phyloP scores from a whole-genome alignment of 2,797 vertebrate species.

The Eleutherodactylus coqui region DNA sequence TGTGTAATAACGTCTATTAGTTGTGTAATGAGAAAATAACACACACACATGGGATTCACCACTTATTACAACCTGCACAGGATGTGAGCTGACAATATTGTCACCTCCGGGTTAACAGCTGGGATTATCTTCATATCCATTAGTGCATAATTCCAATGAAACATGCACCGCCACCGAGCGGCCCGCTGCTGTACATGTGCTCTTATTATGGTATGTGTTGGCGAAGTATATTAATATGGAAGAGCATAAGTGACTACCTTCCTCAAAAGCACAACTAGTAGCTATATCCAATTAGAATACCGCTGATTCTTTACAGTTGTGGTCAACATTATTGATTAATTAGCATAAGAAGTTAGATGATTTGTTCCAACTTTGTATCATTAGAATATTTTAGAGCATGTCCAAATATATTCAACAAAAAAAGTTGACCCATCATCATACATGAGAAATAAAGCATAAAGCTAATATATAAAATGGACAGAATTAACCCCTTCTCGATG shows the following conservation, averaged over 20 bases:
- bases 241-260: background rate
- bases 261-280: background rate
- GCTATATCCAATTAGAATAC: too few relatives aligned
- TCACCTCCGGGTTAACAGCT: slow-evolving; percentile 40
- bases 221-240: background rate
- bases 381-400: too few relatives aligned
- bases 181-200: slow-evolving; percentile 1
- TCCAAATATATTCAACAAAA: too few relatives aligned
- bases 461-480: too few relatives aligned
- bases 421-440: too few relatives aligned
- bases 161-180: slow-evolving; percentile 31
- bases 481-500: too few relatives aligned
- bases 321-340: too few relatives aligned
- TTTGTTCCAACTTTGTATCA: too few relatives aligned
- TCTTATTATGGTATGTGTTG: slow-evolving; percentile 14
- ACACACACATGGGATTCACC: slow-evolving; percentile 51
- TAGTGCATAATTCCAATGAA: slow-evolving; percentile 48
- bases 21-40: slow-evolving; percentile 54
- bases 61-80: slow-evolving; percentile 42
- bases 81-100: slow-evolving; percentile 42
- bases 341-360: too few relatives aligned
- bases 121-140: slow-evolving; percentile 37
- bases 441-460: too few relatives aligned
- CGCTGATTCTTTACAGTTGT: too few relatives aligned
- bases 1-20: slow-evolving; percentile 59